These are phyloP conservation scores for Cephalopterus ornatus DNA, from an alignment of 2,113 vertebrate genomes.

Conservation along the genomic window DNA sequence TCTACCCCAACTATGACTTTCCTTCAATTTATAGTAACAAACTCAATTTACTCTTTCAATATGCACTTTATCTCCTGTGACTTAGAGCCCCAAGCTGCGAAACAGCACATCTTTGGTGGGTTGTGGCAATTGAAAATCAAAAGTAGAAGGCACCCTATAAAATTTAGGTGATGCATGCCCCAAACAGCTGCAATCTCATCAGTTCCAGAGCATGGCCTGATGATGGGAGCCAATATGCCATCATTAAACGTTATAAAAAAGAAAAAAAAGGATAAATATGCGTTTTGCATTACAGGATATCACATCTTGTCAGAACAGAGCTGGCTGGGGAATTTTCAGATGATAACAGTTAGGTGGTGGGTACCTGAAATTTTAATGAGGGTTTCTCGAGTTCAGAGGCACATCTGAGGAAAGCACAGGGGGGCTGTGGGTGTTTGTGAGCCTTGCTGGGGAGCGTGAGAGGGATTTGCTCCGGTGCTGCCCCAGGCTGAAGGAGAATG, in stretches of 20 bases:
- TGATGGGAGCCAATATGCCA: background rate
- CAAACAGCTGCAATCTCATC: background rate
- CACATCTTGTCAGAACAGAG: background rate
- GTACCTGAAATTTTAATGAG: background rate
- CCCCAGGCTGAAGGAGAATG: background rate
- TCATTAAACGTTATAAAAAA: background rate
- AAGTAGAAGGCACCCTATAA: background rate
- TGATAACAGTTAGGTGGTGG: background rate
- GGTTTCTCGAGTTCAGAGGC: background rate
- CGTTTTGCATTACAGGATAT: background rate
- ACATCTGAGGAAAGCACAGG: background rate
- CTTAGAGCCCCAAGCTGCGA: background rate
- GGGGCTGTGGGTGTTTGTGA: background rate
- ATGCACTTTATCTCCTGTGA: background rate
- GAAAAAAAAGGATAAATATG: background rate
- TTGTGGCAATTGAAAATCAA: background rate
- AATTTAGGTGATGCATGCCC: background rate
- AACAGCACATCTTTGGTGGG: background rate
- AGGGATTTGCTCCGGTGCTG: background rate
- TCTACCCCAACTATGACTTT: background rate
- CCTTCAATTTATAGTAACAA: background rate
- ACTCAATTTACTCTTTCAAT: background rate
- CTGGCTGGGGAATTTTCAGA: background rate
- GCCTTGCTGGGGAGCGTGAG: background rate
- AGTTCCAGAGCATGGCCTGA: background rate